A percentile compares a stretch with the other conserved stretches of the same genome.
Evolutionary conservation across 2,888 invertebrate genomes (phyloP).

Genomic region (Dasypogon diadema): DNA sequence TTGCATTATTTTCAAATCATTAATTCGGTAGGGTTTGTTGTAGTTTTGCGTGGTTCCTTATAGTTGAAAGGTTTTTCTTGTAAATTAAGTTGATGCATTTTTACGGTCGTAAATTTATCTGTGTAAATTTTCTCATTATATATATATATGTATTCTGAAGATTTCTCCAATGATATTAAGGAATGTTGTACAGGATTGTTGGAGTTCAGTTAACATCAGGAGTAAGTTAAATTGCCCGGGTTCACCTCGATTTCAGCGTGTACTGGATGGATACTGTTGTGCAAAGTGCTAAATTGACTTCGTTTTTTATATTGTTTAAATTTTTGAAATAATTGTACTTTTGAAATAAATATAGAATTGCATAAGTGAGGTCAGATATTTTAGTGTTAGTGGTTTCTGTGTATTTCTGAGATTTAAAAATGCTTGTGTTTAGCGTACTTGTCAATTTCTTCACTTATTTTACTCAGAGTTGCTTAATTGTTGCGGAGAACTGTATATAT

Average conservation of each 20-base stretch:
- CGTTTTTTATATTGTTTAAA: not conserved
- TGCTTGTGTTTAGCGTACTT: not conserved
- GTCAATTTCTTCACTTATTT: not conserved
- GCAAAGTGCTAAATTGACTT: not conserved
- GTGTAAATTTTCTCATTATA: not conserved
- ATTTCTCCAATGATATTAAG: not conserved
- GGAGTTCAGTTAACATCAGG: not conserved
- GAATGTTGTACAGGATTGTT: not conserved
- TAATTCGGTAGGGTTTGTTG: no score
- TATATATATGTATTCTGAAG: no score
- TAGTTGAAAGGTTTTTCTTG: no score
- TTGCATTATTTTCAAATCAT: no score
- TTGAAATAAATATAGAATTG: not conserved
- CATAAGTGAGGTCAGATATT: not conserved
- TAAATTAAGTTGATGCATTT: not conserved
- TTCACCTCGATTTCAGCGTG: not conserved
- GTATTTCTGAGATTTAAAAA: not conserved
- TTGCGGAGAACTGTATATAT: conserved; percentile 40
- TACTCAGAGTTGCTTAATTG: not conserved
- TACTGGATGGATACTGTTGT: not conserved
- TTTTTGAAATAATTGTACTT: not conserved
- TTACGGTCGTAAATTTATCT: not conserved
- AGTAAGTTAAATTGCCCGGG: not conserved
- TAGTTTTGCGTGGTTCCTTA: no score
- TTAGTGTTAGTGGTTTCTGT: not conserved